A percentile compares a stretch with the other conserved stretches of the same genome.
Evolutionary conservation across 1,140 invertebrate genomes (phyloP).

Genomic region (Trialeurodes vaporariorum): DNA sequence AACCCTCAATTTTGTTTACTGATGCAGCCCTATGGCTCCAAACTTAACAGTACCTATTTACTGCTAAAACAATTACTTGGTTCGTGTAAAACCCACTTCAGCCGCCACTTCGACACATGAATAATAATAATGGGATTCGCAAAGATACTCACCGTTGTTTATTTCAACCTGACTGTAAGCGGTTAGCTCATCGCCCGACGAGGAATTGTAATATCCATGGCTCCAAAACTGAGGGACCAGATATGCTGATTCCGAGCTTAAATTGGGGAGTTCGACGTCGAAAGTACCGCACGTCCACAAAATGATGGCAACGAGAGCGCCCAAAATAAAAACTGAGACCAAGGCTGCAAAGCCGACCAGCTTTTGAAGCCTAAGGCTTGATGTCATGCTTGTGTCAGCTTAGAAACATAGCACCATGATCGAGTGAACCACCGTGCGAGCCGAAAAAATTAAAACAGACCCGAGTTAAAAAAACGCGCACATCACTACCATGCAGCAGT

Average conservation of each 20-base stretch:
- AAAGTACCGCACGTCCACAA: not conserved
- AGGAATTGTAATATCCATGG: not conserved
- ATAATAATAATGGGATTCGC: no score
- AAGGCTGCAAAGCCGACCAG: not conserved
- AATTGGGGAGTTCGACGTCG: not conserved
- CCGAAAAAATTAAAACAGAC: no score
- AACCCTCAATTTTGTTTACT: no score
- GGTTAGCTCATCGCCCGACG: not conserved
- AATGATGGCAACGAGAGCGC: not conserved
- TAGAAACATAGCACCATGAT: no score
- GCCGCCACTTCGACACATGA: no score
- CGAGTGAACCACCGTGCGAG: no score
- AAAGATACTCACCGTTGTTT: not conserved
- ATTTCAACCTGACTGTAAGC: not conserved
- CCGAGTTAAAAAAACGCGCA: no score
- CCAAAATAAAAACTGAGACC: not conserved
- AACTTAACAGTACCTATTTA: no score
- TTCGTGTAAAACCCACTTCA: no score
- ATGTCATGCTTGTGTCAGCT: not conserved
- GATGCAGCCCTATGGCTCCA: no score
- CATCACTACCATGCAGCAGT: no score
- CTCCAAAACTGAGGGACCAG: not conserved
- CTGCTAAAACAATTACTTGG: no score
- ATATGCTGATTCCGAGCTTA: not conserved
- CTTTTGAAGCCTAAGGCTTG: not conserved